Base-by-base conservation (phyloP, 1,140 invertebrate genomes). In the Apolygus lucorum region DNA sequence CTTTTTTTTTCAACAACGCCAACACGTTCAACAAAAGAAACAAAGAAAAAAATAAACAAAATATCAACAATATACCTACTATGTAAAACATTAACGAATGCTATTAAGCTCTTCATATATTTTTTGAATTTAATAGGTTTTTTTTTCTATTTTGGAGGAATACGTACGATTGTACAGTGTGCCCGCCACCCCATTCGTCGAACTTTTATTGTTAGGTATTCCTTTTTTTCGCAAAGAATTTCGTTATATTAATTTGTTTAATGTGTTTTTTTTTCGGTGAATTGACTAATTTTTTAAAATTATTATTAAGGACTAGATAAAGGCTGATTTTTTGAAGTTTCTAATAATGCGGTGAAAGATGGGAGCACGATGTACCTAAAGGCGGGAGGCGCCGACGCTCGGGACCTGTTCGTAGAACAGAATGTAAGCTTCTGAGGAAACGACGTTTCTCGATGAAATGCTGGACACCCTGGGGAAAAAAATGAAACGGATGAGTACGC, bases 351-450 rank as follows among this genome's bases (percentile, higher is more conserved):
- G 22, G 54, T 59, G 54, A 59, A 14, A 14, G 54, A 21, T 13
- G 54, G 54, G 54, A 59, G 54, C 13, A 21, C 22, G 54, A 14
- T 22, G 13, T 4, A 59, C 8, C 54, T 71, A 71, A 21, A 71
- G 52, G 17, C 70, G 66, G 27, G 70, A 71, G 17, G 67, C 68
- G 4, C 66, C 65, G 24, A 71, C 70, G 25, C 42, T 49, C 14
- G 70, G 81, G 79, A 54, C 80, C 75, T 90, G 86, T 82, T 96
- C 92, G 80, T 95, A 96, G 80, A 96, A 96, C 74, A 96, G 84
- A 72, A 96, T 89, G 81, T 96, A 96, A 52, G 91, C 93, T 82
- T 96, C 93, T 73, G 88, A 86, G 64, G 91, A 91, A 73, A 89
- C 84, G 64, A 89, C 83, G 74, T 82, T 83, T 28, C 82, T 81